These are phyloP conservation scores for Nemurella pictetii DNA, from an alignment of 2,888 invertebrate genomes.

Conservation along the genomic window DNA sequence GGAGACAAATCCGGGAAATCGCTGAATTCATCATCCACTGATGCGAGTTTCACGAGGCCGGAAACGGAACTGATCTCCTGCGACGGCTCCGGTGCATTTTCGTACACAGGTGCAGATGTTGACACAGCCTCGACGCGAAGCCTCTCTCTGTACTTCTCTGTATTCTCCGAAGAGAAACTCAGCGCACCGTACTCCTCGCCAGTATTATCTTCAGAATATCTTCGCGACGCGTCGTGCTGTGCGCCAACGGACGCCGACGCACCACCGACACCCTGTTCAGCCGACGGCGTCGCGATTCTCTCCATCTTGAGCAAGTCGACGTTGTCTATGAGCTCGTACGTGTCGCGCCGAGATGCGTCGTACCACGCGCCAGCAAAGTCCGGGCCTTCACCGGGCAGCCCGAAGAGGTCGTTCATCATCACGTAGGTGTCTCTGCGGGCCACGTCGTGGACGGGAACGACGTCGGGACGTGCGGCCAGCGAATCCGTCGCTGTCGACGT, in stretches of 20 bases:
- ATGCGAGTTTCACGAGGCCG: not conserved
- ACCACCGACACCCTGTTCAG: not conserved
- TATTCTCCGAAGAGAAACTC: not conserved
- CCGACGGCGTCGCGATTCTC: not conserved
- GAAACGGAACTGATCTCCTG: too few relatives aligned
- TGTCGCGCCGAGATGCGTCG: not conserved
- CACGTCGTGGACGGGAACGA: not conserved
- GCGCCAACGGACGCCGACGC: not conserved
- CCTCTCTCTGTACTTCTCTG: too few relatives aligned
- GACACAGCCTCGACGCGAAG: too few relatives aligned
- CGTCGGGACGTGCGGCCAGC: not conserved
- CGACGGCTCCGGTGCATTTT: not conserved
- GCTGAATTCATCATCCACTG: not conserved
- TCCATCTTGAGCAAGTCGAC: not conserved
- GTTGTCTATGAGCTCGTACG: not conserved
- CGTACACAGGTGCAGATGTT: not conserved
- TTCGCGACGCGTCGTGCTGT: not conserved
- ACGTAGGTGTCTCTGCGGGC: not conserved
- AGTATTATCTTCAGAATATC: not conserved
- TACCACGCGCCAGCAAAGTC: not conserved
- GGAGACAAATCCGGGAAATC: not conserved
- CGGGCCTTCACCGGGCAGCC: not conserved
- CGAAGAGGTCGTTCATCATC: not conserved
- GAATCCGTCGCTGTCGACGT: not conserved
- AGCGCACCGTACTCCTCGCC: not conserved